These are phyloP conservation scores for Chesias legatella DNA, from an alignment of 2,888 invertebrate species.

Conservation along the genomic window DNA sequence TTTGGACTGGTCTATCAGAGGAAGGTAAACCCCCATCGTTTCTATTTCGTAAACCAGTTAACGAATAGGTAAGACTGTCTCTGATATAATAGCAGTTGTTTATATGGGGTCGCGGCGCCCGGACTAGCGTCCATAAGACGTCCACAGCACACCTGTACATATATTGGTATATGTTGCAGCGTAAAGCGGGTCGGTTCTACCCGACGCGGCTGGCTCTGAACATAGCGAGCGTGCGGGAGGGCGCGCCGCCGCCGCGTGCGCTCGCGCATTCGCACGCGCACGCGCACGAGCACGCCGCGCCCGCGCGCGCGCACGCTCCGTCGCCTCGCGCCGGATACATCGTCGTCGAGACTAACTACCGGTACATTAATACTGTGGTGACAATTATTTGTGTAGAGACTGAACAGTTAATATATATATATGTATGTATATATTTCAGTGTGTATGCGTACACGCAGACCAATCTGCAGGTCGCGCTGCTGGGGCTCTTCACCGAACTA, in stretches of 20 bases:
- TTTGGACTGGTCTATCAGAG: constrained; percentile 98
- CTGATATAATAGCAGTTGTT: too few relatives aligned
- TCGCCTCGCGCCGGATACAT: constrained; percentile 82
- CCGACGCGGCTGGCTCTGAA: constrained; percentile 96
- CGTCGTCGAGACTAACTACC: constrained; percentile 96
- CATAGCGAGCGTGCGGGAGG: constrained; percentile 82
- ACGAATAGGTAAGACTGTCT: too few relatives aligned
- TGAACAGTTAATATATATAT: too few relatives aligned
- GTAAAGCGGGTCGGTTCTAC: constrained; percentile 95
- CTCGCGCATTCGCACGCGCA: too few relatives aligned
- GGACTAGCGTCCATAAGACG: too few relatives aligned
- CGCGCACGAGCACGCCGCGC: neutral
- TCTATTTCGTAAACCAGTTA: too few relatives aligned
- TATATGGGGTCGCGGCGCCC: too few relatives aligned
- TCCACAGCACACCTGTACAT: too few relatives aligned
- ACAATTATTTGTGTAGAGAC: too few relatives aligned
- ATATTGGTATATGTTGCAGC: too few relatives aligned
- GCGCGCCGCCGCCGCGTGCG: constrained; percentile 30
- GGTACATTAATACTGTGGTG: constrained; percentile 51
- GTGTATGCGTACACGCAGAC: constrained; percentile 98
- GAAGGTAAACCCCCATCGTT: constrained; percentile 86
- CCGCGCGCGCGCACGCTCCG: constrained; percentile 52
- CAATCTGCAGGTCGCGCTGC: constrained; percentile 93
- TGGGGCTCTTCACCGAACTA: constrained; percentile 95
- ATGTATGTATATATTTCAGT: too few relatives aligned